Conservation (phyloP, 2,888 invertebrate species). For the Eueremaeus valkanovi region DNA sequence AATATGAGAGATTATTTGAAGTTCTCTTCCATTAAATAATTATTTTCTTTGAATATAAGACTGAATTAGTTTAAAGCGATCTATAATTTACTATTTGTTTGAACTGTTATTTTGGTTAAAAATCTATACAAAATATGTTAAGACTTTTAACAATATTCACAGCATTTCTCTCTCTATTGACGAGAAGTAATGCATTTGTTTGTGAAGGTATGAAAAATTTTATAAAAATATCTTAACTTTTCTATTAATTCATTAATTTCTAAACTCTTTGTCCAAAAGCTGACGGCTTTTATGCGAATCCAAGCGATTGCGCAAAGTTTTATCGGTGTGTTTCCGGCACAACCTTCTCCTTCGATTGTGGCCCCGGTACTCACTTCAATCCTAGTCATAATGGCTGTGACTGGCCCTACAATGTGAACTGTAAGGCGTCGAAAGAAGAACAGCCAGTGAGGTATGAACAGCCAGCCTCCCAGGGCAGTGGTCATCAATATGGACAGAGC, state of each 20-base stretch:
- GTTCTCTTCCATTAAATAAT: too few species aligned
- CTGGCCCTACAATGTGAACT: constrained; percentile 9
- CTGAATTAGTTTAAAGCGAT: too few species aligned
- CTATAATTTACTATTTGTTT: too few species aligned
- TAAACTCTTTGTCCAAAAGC: neutral
- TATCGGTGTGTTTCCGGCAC: neutral
- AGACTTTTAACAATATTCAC: too few species aligned
- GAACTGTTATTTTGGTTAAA: too few species aligned
- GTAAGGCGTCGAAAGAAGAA: neutral
- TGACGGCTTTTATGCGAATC: constrained; percentile 1
- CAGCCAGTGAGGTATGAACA: neutral
- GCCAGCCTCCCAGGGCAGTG: neutral
- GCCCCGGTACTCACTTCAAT: constrained; percentile 11
- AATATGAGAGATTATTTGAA: too few species aligned
- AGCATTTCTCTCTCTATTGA: too few species aligned
- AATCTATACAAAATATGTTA: too few species aligned
- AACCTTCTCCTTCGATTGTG: neutral
- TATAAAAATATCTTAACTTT: too few species aligned
- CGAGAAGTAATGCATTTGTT: neutral
- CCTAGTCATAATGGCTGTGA: neutral
- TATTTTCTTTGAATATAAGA: too few species aligned
- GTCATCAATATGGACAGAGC: too few species aligned
- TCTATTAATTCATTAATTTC: too few species aligned
- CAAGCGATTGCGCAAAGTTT: neutral
- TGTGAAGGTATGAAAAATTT: neutral